Conservation (phyloP, 2,797 vertebrate genomes). For the Cuniculus paca region DNA sequence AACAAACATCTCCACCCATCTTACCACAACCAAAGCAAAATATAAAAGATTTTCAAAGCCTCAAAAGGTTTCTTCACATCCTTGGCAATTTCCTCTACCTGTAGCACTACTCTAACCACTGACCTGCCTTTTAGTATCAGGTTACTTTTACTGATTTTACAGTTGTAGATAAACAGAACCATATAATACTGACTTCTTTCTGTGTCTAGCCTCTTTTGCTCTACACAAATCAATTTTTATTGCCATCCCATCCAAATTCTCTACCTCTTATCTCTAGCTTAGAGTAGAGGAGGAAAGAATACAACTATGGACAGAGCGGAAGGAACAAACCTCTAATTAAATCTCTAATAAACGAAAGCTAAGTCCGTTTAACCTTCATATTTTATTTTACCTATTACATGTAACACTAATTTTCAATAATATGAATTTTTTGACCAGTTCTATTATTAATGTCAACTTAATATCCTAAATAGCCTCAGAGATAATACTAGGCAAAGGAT, state of each 20-base stretch:
- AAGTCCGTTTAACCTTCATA: slow-evolving; percentile 7
- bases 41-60: neutral
- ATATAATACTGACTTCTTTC: neutral
- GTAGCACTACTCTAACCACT: neutral
- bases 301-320: neutral
- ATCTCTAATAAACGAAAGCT: slow-evolving; percentile 7
- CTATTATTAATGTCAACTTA: neutral
- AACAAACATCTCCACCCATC: neutral
- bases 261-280: neutral
- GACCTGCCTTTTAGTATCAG: neutral
- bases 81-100: neutral
- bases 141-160: neutral
- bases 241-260: neutral
- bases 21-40: neutral
- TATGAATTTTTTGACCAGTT: neutral
- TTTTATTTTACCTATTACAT: neutral
- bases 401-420: slow-evolving; percentile 17
- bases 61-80: neutral
- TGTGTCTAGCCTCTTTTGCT: neutral
- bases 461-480: neutral
- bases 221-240: neutral
- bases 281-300: neutral
- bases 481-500: neutral
- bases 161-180: neutral
- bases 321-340: neutral